Conservation (phyloP, 2,888 invertebrate genomes). For the Sesamia inferens region DNA sequence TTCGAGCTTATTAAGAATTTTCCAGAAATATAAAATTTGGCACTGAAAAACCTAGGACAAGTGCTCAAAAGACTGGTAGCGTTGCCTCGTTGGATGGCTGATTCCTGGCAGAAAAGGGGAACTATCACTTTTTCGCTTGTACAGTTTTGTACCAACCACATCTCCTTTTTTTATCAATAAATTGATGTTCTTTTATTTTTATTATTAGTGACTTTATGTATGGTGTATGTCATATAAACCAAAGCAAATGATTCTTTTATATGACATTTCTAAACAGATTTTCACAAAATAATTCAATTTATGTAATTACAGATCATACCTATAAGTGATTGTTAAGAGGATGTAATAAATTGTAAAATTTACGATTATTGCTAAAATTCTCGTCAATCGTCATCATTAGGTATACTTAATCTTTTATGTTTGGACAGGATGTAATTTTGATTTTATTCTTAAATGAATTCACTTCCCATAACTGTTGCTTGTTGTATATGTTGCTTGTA, state of each 20-base stretch:
- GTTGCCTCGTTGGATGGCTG: no score
- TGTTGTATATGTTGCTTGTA: neutral
- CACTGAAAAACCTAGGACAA: no score
- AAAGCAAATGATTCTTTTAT: neutral
- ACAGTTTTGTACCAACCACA: neutral
- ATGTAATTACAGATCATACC: constrained; percentile 32
- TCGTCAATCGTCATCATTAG: constrained; percentile 37
- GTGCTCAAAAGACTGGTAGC: no score
- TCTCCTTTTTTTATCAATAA: no score
- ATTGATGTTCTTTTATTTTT: neutral
- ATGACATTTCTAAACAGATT: constrained; percentile 10
- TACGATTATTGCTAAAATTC: constrained; percentile 49
- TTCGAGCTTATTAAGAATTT: no score
- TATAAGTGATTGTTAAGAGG: constrained; percentile 38
- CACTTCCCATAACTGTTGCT: constrained; percentile 8
- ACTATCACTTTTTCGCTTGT: neutral
- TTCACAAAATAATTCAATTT: constrained; percentile 23
- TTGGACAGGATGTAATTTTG: constrained; percentile 43
- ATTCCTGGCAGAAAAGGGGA: no score
- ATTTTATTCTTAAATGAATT: constrained; percentile 41
- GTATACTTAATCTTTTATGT: constrained; percentile 15
- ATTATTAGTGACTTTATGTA: neutral
- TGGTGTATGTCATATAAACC: neutral
- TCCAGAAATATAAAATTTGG: no score
- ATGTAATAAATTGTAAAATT: constrained; percentile 49